phyloP scores from a whole-genome alignment of 2,113 vertebrate genomes.

The Trichechus manatus region DNA sequence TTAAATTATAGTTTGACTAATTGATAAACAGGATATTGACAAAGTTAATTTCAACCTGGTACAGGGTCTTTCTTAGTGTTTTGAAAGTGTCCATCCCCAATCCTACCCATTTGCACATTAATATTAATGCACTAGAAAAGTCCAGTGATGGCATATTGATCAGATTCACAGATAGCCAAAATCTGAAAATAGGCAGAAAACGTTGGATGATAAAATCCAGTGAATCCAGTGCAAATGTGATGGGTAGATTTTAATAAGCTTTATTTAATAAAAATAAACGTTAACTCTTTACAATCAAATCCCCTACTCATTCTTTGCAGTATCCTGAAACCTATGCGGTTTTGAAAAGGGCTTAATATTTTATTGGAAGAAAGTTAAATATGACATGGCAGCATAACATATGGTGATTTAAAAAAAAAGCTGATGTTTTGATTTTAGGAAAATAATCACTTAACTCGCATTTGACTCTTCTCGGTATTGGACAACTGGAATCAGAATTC shows the following conservation, averaged over 20 bases:
- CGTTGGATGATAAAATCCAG: not conserved
- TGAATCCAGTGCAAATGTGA: not conserved
- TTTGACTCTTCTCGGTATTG: not conserved
- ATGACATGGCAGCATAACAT: not conserved
- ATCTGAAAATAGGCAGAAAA: not conserved
- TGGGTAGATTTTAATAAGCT: not conserved
- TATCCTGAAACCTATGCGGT: not conserved
- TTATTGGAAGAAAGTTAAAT: not conserved
- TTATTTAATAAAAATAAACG: not conserved
- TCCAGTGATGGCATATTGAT: not conserved
- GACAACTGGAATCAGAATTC: not conserved
- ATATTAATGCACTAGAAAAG: not conserved
- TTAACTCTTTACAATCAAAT: not conserved
- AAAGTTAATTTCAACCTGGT: not conserved
- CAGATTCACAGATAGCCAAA: not conserved
- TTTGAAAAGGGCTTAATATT: not conserved
- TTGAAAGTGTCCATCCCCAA: not conserved
- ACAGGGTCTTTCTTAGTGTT: not conserved
- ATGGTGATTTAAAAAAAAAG: not conserved
- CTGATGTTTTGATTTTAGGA: not conserved
- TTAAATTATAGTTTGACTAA: not conserved
- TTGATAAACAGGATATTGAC: not conserved
- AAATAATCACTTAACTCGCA: constrained; percentile 19
- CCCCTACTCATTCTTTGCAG: not conserved
- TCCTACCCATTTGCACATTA: not conserved